Conservation (phyloP, 2,888 invertebrate genomes). For the Stenotaenia linearis region DNA sequence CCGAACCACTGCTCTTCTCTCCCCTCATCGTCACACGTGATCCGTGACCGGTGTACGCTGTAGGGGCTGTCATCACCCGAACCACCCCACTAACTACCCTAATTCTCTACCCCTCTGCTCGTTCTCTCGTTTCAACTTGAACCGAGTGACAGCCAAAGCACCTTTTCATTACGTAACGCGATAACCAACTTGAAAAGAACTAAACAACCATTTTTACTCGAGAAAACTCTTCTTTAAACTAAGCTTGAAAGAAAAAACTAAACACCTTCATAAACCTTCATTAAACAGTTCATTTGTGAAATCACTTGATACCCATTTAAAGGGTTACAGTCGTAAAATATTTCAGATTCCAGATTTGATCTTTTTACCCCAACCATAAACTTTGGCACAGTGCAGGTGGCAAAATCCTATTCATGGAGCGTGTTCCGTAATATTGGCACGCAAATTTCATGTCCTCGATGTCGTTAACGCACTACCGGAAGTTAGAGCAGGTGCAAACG, state of each 20-base stretch:
- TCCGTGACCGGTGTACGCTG: not conserved
- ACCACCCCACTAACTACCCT: not conserved
- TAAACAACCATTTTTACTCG: not conserved
- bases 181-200: too few relatives aligned
- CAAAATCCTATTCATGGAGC: conserved; percentile 19
- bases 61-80: not conserved
- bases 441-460: conserved; percentile 3
- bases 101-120: not conserved
- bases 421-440: conserved; percentile 19
- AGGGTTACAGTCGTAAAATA: not conserved
- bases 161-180: not conserved
- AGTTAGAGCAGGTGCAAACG: not conserved
- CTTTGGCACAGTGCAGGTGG: conserved; percentile 11
- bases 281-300: too few relatives aligned
- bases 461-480: conserved; percentile 1
- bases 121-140: not conserved
- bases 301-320: not conserved
- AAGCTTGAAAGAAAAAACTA: too few relatives aligned
- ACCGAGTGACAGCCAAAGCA: not conserved
- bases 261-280: too few relatives aligned
- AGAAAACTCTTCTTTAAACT: too few relatives aligned
- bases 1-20: not conserved
- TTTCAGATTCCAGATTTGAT: not conserved
- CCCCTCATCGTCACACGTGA: conserved; percentile 1
- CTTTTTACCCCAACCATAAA: not conserved